Base-by-base conservation (phyloP, 2,113 vertebrate genomes). In the Hepsetus odoe region DNA sequence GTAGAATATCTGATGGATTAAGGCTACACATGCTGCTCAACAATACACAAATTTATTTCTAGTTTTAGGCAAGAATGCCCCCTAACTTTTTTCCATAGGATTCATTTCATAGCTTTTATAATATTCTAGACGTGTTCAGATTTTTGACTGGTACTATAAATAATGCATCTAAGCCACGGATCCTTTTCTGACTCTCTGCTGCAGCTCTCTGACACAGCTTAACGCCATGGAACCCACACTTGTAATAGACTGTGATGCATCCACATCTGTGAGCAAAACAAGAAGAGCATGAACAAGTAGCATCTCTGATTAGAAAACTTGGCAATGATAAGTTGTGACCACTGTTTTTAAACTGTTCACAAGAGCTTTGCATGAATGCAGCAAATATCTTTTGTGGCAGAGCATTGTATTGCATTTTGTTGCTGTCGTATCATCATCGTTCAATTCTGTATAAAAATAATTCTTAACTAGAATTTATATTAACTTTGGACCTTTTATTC, bases 331-430 rank as follows among this genome's bases (percentile, higher is more conserved):
- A 1, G 18, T 11, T 32, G 10, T 65, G 22, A 65, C 61, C 61
- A 20, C 10, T n/a, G 32, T 38, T 32, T 49, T 49, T 12, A 18
- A 5, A 49, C 14, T 46, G 13, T 53, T 53, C 59, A 61, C 55
- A 42, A 73, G 61, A 67, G 38, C 72, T 62, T 80, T 30, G 44
- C 55, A 51, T 30, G 55, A 77, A 83, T 82, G 72, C 82, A 84
- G 76, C 84, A 71, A 82, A 74, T 68, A 55, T 77, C 67, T 79
- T 81, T 71, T 44, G 28, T 69, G 66, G 73, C 72, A 77, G 80
- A 28, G 4, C 16, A 2, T 4, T 10, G 28, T 68, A 40, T 59
- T 28, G 11, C 62, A 40, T 76, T 2, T 10, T 10, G 5, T 55
- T 22, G 20, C 22, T 55, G 51, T 1, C 4, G 22, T 55, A 10